phyloP scores from a whole-genome alignment of 2,113 vertebrate genomes.

The Rana temporaria region DNA sequence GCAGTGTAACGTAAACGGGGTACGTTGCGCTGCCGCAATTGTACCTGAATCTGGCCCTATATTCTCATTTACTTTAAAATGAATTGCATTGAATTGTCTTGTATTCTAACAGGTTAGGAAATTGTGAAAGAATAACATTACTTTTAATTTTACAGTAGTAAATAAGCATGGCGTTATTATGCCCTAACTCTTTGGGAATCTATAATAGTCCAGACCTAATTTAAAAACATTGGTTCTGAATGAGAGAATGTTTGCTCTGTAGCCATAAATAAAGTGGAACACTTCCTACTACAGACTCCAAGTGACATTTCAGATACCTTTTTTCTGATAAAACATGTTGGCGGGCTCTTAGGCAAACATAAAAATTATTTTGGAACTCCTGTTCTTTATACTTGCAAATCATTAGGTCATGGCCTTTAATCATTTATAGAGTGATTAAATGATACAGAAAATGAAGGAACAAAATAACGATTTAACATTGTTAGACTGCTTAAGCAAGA shows the following conservation, averaged over 20 bases:
- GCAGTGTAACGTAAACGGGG: too few relatives aligned
- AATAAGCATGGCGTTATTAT: not conserved
- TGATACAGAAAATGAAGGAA: slow-evolving; percentile 41
- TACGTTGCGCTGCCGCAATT: too few relatives aligned
- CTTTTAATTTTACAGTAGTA: not conserved
- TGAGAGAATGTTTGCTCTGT: not conserved
- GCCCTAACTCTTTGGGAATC: not conserved
- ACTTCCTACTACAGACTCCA: not conserved
- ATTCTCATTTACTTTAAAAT: too few relatives aligned
- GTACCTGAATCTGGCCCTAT: too few relatives aligned
- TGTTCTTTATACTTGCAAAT: slow-evolving; percentile 14
- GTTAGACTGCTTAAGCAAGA: slow-evolving; percentile 21
- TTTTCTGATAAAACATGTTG: slow-evolving; percentile 28
- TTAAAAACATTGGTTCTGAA: slow-evolving; percentile 18
- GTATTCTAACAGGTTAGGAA: too few relatives aligned
- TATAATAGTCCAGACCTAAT: not conserved
- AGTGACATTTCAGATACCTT: slow-evolving; percentile 30
- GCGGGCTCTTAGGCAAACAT: slow-evolving; percentile 30
- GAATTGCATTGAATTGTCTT: too few relatives aligned
- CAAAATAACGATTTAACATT: slow-evolving; percentile 37
- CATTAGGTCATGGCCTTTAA: slow-evolving; percentile 39
- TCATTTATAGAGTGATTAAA: slow-evolving; percentile 47
- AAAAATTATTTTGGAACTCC: slow-evolving; percentile 28
- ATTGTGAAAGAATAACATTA: not conserved
- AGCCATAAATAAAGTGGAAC: not conserved